phyloP scores from a whole-genome alignment of 2,113 vertebrate genomes.

The Tachysurus fulvidraco region DNA sequence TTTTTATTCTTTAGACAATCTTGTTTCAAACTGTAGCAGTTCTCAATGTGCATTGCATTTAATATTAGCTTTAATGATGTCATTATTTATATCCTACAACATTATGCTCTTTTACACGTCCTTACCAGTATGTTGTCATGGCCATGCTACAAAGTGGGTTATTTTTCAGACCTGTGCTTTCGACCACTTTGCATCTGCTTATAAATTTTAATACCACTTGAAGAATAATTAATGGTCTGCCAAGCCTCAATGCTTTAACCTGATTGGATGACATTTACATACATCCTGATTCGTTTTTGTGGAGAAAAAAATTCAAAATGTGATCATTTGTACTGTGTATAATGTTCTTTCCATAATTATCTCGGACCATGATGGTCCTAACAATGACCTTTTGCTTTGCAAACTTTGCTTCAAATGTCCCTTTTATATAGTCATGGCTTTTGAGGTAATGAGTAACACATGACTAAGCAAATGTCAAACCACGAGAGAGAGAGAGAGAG shows the following conservation, averaged over 20 bases:
- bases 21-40: not conserved
- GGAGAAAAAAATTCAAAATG: not conserved
- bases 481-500: not conserved
- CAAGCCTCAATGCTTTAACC: not conserved
- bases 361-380: not conserved
- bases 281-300: not conserved
- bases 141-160: not conserved
- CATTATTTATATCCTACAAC: not conserved
- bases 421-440: not conserved
- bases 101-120: not conserved
- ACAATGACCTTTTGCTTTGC: not conserved
- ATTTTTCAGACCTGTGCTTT: not conserved
- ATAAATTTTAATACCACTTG: not conserved
- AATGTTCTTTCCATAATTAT: not conserved
- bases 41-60: not conserved
- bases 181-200: not conserved
- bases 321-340: not conserved
- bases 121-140: not conserved
- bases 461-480: constrained; percentile 29
- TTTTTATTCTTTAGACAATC: not conserved
- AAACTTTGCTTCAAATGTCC: not conserved
- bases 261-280: not conserved
- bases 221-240: not conserved
- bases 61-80: not conserved
- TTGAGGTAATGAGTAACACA: constrained; percentile 3